A percentile compares a stretch with the other conserved stretches of the same genome.
Evolutionary conservation across 2,797 vertebrate genomes (phyloP).

Genomic region (Sylvilagus floridanus): DNA sequence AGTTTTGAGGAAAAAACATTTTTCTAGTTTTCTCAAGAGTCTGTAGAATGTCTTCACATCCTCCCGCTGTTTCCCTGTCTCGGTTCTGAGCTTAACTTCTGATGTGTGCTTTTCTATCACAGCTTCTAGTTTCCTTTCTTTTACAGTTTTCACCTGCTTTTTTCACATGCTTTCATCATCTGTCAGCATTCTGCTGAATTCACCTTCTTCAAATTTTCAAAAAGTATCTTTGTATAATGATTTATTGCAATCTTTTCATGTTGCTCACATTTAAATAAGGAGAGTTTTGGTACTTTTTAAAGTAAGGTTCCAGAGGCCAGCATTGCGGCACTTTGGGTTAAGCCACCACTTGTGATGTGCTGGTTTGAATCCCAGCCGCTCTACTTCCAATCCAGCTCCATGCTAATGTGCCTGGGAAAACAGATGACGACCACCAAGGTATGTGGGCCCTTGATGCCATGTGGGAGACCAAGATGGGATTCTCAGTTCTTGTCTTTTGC

Average conservation of each 20-base stretch:
- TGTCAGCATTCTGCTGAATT: background rate
- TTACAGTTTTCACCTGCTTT: background rate
- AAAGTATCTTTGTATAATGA: background rate
- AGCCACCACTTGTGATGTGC: too few species aligned
- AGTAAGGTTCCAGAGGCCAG: background rate
- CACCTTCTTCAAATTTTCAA: background rate
- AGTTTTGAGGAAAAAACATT: background rate
- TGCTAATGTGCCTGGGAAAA: too few species aligned
- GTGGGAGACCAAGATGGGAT: too few species aligned
- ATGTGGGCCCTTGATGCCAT: too few species aligned
- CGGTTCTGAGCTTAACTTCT: constrained; percentile 33
- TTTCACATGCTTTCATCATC: background rate
- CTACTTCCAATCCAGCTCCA: too few species aligned
- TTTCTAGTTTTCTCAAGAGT: background rate
- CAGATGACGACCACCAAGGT: too few species aligned
- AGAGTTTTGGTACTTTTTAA: background rate
- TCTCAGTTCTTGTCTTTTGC: too few species aligned
- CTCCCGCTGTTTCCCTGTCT: background rate
- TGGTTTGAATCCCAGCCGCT: too few species aligned
- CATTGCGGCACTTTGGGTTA: too few species aligned
- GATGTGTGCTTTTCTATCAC: background rate
- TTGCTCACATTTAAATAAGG: background rate
- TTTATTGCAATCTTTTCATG: background rate
- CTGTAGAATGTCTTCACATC: background rate
- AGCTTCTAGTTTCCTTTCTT: background rate